Evolutionary conservation across 2,888 invertebrate genomes (phyloP).

Genomic region (Neoascia interrupta): DNA sequence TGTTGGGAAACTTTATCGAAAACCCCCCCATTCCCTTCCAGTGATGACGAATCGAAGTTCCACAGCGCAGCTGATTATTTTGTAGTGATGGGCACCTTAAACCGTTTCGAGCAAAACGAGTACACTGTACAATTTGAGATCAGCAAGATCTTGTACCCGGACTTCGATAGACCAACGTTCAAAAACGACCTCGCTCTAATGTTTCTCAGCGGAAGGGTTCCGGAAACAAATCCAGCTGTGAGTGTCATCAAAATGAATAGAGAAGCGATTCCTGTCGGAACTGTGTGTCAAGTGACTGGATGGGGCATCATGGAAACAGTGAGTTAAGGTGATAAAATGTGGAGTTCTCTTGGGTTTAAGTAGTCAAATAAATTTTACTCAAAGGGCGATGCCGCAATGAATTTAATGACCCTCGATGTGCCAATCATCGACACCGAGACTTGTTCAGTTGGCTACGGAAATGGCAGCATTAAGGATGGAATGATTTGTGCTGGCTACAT

Average conservation of each 20-base stretch:
- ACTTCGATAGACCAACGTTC: slow-evolving; percentile 72
- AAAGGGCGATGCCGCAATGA: no score
- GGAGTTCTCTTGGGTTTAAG: no score
- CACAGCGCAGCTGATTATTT: slow-evolving; percentile 70
- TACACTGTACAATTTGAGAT: slow-evolving; percentile 74
- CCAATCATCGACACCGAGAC: slow-evolving; percentile 71
- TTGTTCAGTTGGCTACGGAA: slow-evolving; percentile 74
- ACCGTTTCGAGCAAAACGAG: slow-evolving; percentile 73
- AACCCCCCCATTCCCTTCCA: not conserved
- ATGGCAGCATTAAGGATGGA: slow-evolving; percentile 82
- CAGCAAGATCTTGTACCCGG: slow-evolving; percentile 62
- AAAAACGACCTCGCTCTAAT: slow-evolving; percentile 75
- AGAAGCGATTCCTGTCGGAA: slow-evolving; percentile 56
- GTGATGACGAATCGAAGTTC: not conserved
- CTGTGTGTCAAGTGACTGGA: slow-evolving; percentile 76
- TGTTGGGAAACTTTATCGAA: not conserved
- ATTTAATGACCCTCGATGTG: slow-evolving; percentile 74
- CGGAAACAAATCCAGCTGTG: slow-evolving; percentile 74
- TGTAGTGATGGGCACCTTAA: slow-evolving; percentile 77
- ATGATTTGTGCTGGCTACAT: slow-evolving; percentile 88
- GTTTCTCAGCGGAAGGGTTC: slow-evolving; percentile 73
- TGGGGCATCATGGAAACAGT: slow-evolving; percentile 76
- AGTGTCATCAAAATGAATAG: slow-evolving; percentile 73
- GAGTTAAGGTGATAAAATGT: no score
- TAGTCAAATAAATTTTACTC: no score